Conservation (phyloP, 2,888 invertebrate genomes). For the Drosophila fulvimacula region DNA sequence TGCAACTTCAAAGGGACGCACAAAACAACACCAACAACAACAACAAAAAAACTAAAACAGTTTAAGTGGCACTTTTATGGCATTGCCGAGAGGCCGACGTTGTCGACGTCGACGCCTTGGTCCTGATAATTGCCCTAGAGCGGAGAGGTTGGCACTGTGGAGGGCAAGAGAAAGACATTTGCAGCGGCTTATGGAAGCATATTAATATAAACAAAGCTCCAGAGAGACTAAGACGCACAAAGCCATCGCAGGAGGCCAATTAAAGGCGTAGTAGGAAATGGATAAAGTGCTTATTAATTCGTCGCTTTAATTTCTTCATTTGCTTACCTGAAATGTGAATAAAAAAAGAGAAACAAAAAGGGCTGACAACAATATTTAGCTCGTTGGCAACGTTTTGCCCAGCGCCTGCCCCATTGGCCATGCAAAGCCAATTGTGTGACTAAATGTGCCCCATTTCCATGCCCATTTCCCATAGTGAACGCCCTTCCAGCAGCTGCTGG, state of each 20-base stretch:
- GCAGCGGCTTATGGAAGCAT: slow-evolving; percentile 49
- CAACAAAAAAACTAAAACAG: slow-evolving; percentile 67
- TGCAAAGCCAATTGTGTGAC: slow-evolving; percentile 75
- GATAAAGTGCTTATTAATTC: slow-evolving; percentile 75
- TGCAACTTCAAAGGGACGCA: slow-evolving; percentile 56
- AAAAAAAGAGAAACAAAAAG: slow-evolving; percentile 42
- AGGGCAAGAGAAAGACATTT: slow-evolving; percentile 32
- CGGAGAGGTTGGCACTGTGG: background rate
- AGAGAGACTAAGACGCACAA: slow-evolving; percentile 27
- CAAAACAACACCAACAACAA: slow-evolving; percentile 2
- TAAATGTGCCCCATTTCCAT: slow-evolving; percentile 66
- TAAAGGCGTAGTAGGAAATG: slow-evolving; percentile 49
- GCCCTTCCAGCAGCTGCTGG: slow-evolving; percentile 15
- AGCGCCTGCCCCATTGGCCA: slow-evolving; percentile 41
- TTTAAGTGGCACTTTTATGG: slow-evolving; percentile 79
- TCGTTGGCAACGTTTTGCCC: slow-evolving; percentile 18
- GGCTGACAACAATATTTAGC: slow-evolving; percentile 62
- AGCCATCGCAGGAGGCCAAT: slow-evolving; percentile 36
- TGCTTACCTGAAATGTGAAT: slow-evolving; percentile 30
- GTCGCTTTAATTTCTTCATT: slow-evolving; percentile 76
- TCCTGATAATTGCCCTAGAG: slow-evolving; percentile 51
- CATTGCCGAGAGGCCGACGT: slow-evolving; percentile 52
- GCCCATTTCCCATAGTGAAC: slow-evolving; percentile 34
- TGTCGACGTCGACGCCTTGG: slow-evolving; percentile 30
- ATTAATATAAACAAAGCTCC: slow-evolving; percentile 54